Evolutionary conservation across 2,888 invertebrate genomes (phyloP), one percentile per base, ranked within the genome.

Genomic region (Aproaerema taeniolella): DNA sequence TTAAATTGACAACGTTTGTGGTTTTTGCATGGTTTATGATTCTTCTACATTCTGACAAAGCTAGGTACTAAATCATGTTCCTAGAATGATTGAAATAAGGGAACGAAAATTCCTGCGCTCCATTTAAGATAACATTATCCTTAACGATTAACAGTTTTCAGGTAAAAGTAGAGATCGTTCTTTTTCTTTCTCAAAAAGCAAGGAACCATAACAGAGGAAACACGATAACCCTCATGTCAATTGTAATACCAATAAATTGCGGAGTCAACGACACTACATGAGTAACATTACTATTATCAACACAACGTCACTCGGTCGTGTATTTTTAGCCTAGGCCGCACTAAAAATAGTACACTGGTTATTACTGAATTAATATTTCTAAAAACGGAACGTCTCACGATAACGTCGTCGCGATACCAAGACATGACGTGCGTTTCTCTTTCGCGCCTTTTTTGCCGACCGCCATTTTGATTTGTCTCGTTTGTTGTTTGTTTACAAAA

Each of bases 301-400:
- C 70, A 66, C 59, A 73, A 67, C 83, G 82, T 80, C 85, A 81
- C 66, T 65, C 74, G 71, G 59, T 58, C 62, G 72, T 38, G 68
- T 86, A 86, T 85, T 82, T 86, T 86, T 86, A 86, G 86, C 71
- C 79, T 83, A 83, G 83, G 77, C 75, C 74, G 70, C 52, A 79
- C 86, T 86, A 86, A 82, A 86, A 82, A 85, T 86, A 86, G 85
- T 77, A 67, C 69, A 67, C 65, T 73, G 62, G 81, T 86, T 85
- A 86, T 86, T 80, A 85, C 81, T 80, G 83, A 82, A 85, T 85
- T 86, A 86, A 86, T 86, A 86, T 86, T 85, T 86, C 86, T 86
- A 86, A 86, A 86, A 85, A 86, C 71, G 81, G 85, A 83, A 72
- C 76, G 80, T 79, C 78, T 80, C 80, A 72, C 70, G 59, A 83